Evolutionary conservation across 1,140 invertebrate species (phyloP), one percentile per base, ranked within the genome.

Genomic region (Bombyx mandarina): DNA sequence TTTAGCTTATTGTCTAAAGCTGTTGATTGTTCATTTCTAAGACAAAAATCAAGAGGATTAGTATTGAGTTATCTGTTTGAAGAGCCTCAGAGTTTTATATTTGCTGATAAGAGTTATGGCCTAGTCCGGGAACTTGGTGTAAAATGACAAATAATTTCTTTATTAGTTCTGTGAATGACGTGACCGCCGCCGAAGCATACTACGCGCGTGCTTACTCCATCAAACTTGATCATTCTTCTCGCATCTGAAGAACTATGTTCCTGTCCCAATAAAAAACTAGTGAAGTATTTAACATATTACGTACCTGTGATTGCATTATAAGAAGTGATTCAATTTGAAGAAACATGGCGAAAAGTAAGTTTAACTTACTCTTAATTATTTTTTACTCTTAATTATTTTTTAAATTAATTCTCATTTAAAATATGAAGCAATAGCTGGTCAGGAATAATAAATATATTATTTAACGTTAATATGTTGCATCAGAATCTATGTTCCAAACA

Each of bases 151-250:
- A 56, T 56, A 49, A 56, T 57, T 58, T 67, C 69, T 69, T 67
- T 67, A 76, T 76, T 76, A 68, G 71, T 73, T 77, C 65, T 64
- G 52, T 57, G 56, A 59, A 54, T 69, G 61, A 67, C 64, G 66
- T 59, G 63, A 57, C 53, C 51, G 54, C 54, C 49, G 50, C 51
- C 60, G 54, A 9, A 45, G 56, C 50, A 12, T 48, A 50, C 53
- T 45, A n/a, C 56, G 56, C 54, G 45, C 59, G 61, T 50, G 53
- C 5, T 48, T 35, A 44, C n/a, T 42, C 48, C 45, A 45, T 53
- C 57, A 9, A 10, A 12, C 35, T 50, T 45, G 54, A 9, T 54
- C 57, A 54, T 58, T 54, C 48, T 52, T 26, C 51, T 26, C 10
- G 57, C 55, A 61, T 53, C 43, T 52, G 43, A 49, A 46, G 10